Conservation (phyloP, 2,888 invertebrate species). For the Xestia sexstrigata region DNA sequence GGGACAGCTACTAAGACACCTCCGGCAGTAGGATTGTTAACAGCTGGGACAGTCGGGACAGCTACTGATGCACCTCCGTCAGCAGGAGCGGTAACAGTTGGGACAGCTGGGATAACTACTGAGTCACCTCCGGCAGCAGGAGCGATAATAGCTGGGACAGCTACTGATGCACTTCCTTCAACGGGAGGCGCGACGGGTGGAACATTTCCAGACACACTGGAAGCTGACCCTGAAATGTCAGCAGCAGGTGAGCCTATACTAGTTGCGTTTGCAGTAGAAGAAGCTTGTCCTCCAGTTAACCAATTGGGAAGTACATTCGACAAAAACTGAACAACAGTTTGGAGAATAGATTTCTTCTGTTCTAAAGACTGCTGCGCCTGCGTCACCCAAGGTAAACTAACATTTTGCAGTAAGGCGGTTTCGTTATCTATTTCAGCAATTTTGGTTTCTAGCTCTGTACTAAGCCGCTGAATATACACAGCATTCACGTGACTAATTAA, state of each 20-base stretch:
- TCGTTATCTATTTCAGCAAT: conserved; percentile 83
- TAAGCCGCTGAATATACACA: conserved; percentile 77
- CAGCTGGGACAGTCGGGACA: neutral
- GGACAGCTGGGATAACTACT: neutral
- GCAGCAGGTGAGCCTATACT: neutral
- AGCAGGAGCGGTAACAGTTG: neutral
- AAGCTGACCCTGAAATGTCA: conserved; percentile 3
- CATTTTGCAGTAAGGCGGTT: conserved; percentile 77
- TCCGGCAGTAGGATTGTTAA: neutral
- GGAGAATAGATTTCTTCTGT: conserved; percentile 80
- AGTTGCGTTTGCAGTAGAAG: conserved; percentile 11
- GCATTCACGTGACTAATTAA: conserved; percentile 79
- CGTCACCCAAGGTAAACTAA: conserved; percentile 77
- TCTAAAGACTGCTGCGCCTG: conserved; percentile 76
- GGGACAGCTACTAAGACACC: neutral
- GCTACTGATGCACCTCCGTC: too few relatives aligned
- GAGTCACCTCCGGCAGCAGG: neutral
- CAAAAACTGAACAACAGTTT: conserved; percentile 78
- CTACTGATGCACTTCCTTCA: neutral
- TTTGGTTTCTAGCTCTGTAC: conserved; percentile 77
- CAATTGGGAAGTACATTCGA: conserved; percentile 81
- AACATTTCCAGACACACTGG: conserved; percentile 3
- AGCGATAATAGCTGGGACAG: neutral
- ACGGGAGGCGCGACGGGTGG: neutral
- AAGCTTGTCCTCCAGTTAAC: conserved; percentile 70